Base-by-base conservation (phyloP, 2,113 vertebrate genomes). In the Solea solea region DNA sequence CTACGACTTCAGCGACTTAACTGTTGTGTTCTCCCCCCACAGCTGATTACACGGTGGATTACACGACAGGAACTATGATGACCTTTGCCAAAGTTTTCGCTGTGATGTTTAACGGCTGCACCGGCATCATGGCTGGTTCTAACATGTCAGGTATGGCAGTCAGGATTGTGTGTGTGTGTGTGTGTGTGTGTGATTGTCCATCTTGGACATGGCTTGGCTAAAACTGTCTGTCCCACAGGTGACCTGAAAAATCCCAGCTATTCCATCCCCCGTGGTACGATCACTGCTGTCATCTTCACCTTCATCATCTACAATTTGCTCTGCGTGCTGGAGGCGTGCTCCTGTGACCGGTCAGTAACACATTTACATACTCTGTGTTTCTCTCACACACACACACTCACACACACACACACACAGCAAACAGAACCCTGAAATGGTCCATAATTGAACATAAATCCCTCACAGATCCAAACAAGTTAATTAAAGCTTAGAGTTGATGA, bases 31-130 rank as follows among this genome's bases (percentile, higher is more conserved):
- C 57, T 83, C 16, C 66, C 7, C 56, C 46, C 60, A 27, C 78
- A 97, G 96, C 93, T 0, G 72, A 78, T 13, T 96, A 96, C 21
- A 67, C 60, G 0, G 42, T 89, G 78, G 95, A 96, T 84, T 96
- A 96, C 89, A 96, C 95, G 7, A 96, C 95, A 0, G 85, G 81
- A 9, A 92, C 27, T 8, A 86, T 90, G 83, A 96, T 96, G 94
- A 93, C 88, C 50, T 95, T 96, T 50, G 93, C 95, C 70, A 94
- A 93, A 0, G 95, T 96, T 8, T 96, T 96, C 0, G 95, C 95
- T 0, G 94, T 96, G 15, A 96, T 96, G 94, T 96, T 96, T 76
- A 96, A 96, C 0, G 95, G 95, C 73, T 96, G 95, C 86, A 96
- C 95, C 0, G 95, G 95, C 59, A 96, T 96, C 89, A 96, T 96